phyloP scores from a whole-genome alignment of 2,888 invertebrate genomes.

The Caenorhabditis angaria region DNA sequence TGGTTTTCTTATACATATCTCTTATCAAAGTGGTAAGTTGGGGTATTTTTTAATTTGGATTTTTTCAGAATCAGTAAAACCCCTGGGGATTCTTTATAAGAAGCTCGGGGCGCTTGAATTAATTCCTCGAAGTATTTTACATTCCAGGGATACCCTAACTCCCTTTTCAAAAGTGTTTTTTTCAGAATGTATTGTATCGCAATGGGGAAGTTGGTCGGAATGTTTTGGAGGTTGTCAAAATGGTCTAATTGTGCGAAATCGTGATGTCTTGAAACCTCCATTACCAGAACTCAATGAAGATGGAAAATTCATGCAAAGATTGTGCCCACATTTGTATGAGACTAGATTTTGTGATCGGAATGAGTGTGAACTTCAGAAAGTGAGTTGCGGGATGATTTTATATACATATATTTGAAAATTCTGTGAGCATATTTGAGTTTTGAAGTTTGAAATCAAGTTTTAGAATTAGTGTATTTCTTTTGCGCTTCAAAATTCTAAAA shows the following conservation, averaged over 20 bases:
- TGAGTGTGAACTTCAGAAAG: constrained; percentile 8
- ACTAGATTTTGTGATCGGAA: constrained; percentile 30
- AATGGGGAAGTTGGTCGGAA: constrained; percentile 52
- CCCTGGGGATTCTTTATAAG: too few species aligned
- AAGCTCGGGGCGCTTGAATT: too few species aligned
- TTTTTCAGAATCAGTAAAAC: too few species aligned
- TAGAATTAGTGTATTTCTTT: too few species aligned
- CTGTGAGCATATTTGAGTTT: too few species aligned
- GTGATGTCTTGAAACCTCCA: constrained; percentile 54
- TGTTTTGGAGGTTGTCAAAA: constrained; percentile 53
- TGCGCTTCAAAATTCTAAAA: too few species aligned
- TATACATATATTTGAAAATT: neutral
- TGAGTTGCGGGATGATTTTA: constrained; percentile 7
- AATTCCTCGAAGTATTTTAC: too few species aligned
- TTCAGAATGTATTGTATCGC: constrained; percentile 54
- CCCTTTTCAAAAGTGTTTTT: neutral
- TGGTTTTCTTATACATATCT: neutral
- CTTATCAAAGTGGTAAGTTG: constrained; percentile 13
- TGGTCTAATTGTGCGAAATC: constrained; percentile 46
- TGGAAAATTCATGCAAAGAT: constrained; percentile 26
- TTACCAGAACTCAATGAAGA: constrained; percentile 46
- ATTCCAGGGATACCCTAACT: too few species aligned
- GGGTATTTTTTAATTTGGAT: neutral
- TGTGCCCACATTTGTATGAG: constrained; percentile 52
- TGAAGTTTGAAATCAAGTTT: too few species aligned